Conservation (phyloP, 1,140 invertebrate genomes). For the Portunus trituberculatus region DNA sequence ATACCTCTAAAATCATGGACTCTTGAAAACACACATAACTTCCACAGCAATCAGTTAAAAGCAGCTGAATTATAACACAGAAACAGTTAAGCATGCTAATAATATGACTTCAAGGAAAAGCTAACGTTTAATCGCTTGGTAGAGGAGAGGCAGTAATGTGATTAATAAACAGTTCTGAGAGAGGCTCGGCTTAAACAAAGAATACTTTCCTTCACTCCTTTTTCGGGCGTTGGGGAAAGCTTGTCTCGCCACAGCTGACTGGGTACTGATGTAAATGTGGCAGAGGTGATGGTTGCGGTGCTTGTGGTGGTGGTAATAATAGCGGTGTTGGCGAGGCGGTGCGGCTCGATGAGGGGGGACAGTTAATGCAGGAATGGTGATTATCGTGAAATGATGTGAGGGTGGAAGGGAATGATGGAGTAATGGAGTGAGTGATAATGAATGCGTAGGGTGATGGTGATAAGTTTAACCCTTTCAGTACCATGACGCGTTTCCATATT, state of each 20-base stretch:
- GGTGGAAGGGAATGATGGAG: neutral
- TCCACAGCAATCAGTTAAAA: neutral
- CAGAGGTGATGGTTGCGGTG: slow-evolving; percentile 2
- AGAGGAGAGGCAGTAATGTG: slow-evolving; percentile 39
- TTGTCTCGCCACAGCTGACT: slow-evolving; percentile 25
- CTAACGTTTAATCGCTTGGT: neutral
- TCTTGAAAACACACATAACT: neutral
- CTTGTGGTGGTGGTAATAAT: slow-evolving; percentile 5
- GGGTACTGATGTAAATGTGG: slow-evolving; percentile 38
- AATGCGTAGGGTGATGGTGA: neutral
- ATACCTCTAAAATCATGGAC: no score
- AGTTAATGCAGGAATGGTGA: slow-evolving; percentile 26
- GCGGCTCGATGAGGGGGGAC: neutral
- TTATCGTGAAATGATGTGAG: neutral
- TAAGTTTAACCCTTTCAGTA: no score
- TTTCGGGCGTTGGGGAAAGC: slow-evolving; percentile 4
- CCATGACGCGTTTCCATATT: no score
- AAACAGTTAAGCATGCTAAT: no score
- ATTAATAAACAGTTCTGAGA: slow-evolving; percentile 65
- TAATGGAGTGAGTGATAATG: neutral
- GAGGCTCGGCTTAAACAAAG: slow-evolving; percentile 48
- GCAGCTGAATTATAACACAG: no score
- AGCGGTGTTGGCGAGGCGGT: neutral
- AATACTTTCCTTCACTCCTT: slow-evolving; percentile 44
- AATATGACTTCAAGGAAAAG: slow-evolving; percentile 50